These are phyloP conservation scores for Halcyon badia DNA, from an alignment of 2,797 vertebrate species.

Conservation along the genomic window DNA sequence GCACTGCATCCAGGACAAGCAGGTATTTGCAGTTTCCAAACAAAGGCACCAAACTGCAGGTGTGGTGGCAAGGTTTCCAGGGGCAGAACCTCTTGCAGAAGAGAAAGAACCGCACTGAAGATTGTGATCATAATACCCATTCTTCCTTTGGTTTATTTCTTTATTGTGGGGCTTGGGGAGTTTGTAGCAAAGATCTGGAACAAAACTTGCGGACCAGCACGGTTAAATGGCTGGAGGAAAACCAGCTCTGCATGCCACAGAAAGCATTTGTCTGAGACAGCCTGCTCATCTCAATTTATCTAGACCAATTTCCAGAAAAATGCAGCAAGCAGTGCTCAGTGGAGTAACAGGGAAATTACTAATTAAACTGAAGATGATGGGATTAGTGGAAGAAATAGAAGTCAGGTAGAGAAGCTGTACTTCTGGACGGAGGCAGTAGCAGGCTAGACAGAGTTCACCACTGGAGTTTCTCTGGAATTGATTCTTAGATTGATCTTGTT, in stretches of 20 bases:
- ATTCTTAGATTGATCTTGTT: constrained; percentile 55
- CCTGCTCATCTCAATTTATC: constrained; percentile 50
- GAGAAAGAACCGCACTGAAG: neutral
- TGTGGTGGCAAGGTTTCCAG: neutral
- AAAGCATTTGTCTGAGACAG: neutral
- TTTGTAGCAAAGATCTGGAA: neutral
- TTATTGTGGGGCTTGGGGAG: neutral
- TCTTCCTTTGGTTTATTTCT: neutral
- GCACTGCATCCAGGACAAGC: neutral
- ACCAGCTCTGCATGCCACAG: neutral
- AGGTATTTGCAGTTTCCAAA: neutral
- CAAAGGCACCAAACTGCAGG: neutral
- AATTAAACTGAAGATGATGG: constrained; percentile 58
- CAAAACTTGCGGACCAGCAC: neutral
- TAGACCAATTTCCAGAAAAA: constrained; percentile 53
- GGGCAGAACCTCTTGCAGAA: neutral
- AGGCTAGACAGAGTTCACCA: constrained; percentile 18
- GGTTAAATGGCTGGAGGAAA: neutral
- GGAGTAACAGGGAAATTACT: constrained; percentile 24
- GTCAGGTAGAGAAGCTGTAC: neutral
- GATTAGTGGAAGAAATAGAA: constrained; percentile 46
- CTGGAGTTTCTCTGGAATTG: constrained; percentile 34
- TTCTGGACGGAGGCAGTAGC: neutral
- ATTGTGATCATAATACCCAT: neutral
- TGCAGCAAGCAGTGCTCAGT: constrained; percentile 49